Conservation (phyloP, 2,888 invertebrate genomes). For the Patella depressa region DNA sequence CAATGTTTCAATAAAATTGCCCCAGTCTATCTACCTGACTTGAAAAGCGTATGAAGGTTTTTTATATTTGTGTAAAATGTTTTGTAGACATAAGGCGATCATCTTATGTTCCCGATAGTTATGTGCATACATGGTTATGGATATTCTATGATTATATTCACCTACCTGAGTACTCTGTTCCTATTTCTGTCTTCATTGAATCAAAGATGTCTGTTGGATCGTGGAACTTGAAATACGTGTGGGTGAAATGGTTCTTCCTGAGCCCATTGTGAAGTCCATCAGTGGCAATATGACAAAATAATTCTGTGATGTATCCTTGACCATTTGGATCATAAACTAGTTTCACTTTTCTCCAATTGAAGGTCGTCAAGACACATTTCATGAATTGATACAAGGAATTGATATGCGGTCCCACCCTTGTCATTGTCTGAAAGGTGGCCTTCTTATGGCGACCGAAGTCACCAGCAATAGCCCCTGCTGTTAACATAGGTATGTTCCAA, state of each 20-base stretch:
- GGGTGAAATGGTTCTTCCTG: slow-evolving; percentile 18
- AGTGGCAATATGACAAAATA: slow-evolving; percentile 38
- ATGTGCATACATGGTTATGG: too few species aligned
- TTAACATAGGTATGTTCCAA: slow-evolving; percentile 91
- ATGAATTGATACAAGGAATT: slow-evolving; percentile 16
- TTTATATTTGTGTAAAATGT: too few species aligned
- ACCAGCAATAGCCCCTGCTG: slow-evolving; percentile 69
- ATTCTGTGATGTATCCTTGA: slow-evolving; percentile 29
- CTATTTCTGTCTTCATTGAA: slow-evolving; percentile 24
- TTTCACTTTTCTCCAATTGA: slow-evolving; percentile 35
- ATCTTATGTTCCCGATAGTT: too few species aligned
- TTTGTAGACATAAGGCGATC: too few species aligned
- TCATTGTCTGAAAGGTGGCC: slow-evolving; percentile 81
- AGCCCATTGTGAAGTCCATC: slow-evolving; percentile 30
- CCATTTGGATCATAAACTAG: slow-evolving; percentile 35
- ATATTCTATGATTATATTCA: neutral
- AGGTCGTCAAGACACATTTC: neutral
- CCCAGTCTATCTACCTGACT: too few species aligned
- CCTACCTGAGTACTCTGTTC: slow-evolving; percentile 30
- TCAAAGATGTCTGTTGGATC: slow-evolving; percentile 13
- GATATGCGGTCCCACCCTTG: slow-evolving; percentile 65
- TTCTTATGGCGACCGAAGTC: slow-evolving; percentile 46
- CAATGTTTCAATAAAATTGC: too few species aligned
- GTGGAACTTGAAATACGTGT: slow-evolving; percentile 31
- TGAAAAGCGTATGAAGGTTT: too few species aligned